A percentile compares a stretch with the other conserved stretches of the same genome.
phyloP scores from a whole-genome alignment of 1,140 invertebrate species.

The Drosophila simulans region DNA sequence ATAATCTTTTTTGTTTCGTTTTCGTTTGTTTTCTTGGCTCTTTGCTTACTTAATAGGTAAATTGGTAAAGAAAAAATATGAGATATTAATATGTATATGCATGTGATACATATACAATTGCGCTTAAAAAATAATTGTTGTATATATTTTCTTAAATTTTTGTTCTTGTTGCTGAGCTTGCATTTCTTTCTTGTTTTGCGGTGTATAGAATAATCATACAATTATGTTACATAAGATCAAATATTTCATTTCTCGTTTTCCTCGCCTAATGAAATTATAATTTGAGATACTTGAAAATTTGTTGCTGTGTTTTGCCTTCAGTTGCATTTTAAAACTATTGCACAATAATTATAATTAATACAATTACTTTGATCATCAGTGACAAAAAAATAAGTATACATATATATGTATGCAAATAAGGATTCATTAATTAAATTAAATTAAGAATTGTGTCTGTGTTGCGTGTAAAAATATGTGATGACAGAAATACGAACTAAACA shows the following conservation, averaged over 20 bases:
- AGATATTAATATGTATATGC: slow-evolving; percentile 49
- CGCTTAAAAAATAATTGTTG: slow-evolving; percentile 61
- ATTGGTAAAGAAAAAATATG: slow-evolving; percentile 68
- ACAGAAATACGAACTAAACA: slow-evolving; percentile 43
- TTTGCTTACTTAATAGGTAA: slow-evolving; percentile 52
- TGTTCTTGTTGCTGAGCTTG: slow-evolving; percentile 23
- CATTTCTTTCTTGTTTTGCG: slow-evolving; percentile 12
- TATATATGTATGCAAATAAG: slow-evolving; percentile 44
- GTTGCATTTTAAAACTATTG: slow-evolving; percentile 78
- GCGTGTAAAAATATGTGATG: slow-evolving; percentile 19
- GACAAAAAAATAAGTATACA: slow-evolving; percentile 55
- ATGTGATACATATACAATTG: slow-evolving; percentile 46
- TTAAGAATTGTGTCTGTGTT: slow-evolving; percentile 43
- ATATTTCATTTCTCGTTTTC: slow-evolving; percentile 16
- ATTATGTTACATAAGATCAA: slow-evolving; percentile 50
- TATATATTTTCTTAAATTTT: slow-evolving; percentile 28
- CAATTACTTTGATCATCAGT: slow-evolving; percentile 58
- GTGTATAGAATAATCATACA: slow-evolving; percentile 45
- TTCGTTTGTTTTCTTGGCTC: slow-evolving; percentile 53
- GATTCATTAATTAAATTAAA: slow-evolving; percentile 42
- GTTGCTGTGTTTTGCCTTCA: slow-evolving; percentile 53
- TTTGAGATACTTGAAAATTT: slow-evolving; percentile 70
- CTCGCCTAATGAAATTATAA: slow-evolving; percentile 66
- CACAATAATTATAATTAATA: slow-evolving; percentile 76
- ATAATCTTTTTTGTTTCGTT: slow-evolving; percentile 60